Evolutionary conservation across 2,113 vertebrate species (phyloP).

Genomic region (Sakesphorus luctuosus): DNA sequence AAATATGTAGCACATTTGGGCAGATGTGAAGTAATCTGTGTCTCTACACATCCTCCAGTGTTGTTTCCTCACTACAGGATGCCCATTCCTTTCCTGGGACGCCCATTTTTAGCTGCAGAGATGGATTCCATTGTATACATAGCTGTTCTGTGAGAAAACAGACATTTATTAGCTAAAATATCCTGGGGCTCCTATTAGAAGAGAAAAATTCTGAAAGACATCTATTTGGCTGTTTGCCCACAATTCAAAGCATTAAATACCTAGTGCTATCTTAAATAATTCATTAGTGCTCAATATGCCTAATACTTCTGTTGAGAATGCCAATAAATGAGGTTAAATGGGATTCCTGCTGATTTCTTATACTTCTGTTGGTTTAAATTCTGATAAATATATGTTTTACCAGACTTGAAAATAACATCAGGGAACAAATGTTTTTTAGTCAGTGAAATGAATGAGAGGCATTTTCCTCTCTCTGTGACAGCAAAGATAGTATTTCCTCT

Average conservation of each 20-base stretch:
- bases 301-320: constrained; percentile 28
- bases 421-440: background rate
- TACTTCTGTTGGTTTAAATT: constrained; percentile 39
- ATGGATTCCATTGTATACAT: background rate
- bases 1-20: background rate
- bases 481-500: background rate
- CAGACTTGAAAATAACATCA: background rate
- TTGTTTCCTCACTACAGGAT: background rate
- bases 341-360: constrained; percentile 49
- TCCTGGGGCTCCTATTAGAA: background rate
- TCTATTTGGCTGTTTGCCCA: constrained; percentile 39
- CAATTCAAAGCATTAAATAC: constrained; percentile 47
- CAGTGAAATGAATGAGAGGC: background rate
- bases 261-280: constrained; percentile 61
- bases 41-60: background rate
- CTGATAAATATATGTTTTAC: constrained; percentile 49
- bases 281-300: constrained; percentile 43
- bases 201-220: background rate
- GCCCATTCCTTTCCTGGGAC: background rate
- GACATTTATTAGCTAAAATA: background rate
- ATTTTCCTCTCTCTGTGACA: background rate
- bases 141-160: background rate
- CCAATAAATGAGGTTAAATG: constrained; percentile 53
- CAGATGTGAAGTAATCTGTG: background rate
- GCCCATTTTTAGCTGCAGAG: background rate